Conservation (phyloP, 1,140 invertebrate species). For the Dreissena polymorpha region DNA sequence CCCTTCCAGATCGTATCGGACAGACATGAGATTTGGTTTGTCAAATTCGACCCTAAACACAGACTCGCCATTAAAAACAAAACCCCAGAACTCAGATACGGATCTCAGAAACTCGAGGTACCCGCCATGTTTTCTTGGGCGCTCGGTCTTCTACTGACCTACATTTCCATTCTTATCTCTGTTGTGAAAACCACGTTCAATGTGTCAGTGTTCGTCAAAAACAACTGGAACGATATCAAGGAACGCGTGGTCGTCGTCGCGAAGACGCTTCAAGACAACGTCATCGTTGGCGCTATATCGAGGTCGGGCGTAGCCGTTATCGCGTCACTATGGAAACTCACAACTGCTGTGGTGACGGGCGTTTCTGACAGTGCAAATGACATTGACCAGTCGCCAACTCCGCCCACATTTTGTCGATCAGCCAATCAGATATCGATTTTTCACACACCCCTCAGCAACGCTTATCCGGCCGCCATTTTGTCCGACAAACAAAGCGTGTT, state of each 20-base stretch:
- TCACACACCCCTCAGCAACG: too few relatives aligned
- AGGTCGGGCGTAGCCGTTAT: not conserved
- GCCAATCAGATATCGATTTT: too few relatives aligned
- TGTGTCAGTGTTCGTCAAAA: not conserved
- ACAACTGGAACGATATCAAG: conserved; percentile 24
- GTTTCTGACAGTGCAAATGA: not conserved
- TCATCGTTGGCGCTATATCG: conserved; percentile 1
- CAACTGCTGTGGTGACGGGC: conserved; percentile 15
- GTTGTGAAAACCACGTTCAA: not conserved
- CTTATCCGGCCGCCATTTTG: too few relatives aligned
- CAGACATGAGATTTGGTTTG: conserved; percentile 38
- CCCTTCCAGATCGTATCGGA: conserved; percentile 26
- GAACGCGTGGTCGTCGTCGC: not conserved
- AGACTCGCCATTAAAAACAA: too few relatives aligned
- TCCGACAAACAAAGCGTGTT: too few relatives aligned
- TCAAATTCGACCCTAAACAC: conserved; percentile 27
- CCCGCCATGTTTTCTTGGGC: not conserved
- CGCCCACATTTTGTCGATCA: too few relatives aligned
- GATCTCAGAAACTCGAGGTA: conserved; percentile 24
- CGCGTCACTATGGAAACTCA: not conserved
- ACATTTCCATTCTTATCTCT: conserved; percentile 5
- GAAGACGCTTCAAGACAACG: conserved; percentile 14
- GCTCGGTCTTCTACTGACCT: not conserved
- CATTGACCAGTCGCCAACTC: too few relatives aligned
- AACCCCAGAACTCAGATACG: conserved; percentile 18